Base-by-base conservation (phyloP, 2,888 invertebrate species). In the Theretra japonica region DNA sequence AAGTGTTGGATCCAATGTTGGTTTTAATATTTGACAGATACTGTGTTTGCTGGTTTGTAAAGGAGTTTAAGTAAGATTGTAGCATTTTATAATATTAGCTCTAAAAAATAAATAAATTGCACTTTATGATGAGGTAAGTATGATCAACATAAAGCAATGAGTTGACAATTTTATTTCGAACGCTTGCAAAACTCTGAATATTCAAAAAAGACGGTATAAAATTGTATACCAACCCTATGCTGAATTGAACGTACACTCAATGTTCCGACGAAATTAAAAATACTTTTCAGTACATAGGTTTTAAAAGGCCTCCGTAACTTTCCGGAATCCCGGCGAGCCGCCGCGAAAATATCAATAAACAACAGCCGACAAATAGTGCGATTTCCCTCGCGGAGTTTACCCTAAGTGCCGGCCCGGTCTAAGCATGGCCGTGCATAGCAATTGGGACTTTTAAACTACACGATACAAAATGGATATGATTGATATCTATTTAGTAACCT, bases 271-370 rank as follows among this genome's bases (percentile, higher is more conserved):
- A 65, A 41, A 48, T 65, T 65, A 65, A 65, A 62, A 62, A 65
- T 65, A 65, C 65, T 70, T 48, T n/a, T 19, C 21, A 59, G 8
- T 21, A 48, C 50, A 56, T n/a, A 28, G 53, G 68, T 69, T 56
- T 69, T 28, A 68, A 69, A 53, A 69, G 50, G n/a, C 30, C 30
- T 15, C 56, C 17, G 70, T 78, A 76, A 78, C 74, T 62, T n/a
- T 74, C 74, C 41, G 28, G 71, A 75, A 72, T 76, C 74, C 74
- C 75, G 71, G 48, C 77, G 68, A 77, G 80, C 77, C 73, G 74
- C 73, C 72, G 73, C 76, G 84, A 82, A 85, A 86, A 86, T 88
- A 85, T 86, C 86, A 82, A 88, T 87, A 88, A 88, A 88, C 83
- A 85, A 86, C 79, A 76, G 76, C 80, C 77, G 78, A 80, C 83